phyloP scores from a whole-genome alignment of 2,797 vertebrate genomes.

The Octomys mimax region DNA sequence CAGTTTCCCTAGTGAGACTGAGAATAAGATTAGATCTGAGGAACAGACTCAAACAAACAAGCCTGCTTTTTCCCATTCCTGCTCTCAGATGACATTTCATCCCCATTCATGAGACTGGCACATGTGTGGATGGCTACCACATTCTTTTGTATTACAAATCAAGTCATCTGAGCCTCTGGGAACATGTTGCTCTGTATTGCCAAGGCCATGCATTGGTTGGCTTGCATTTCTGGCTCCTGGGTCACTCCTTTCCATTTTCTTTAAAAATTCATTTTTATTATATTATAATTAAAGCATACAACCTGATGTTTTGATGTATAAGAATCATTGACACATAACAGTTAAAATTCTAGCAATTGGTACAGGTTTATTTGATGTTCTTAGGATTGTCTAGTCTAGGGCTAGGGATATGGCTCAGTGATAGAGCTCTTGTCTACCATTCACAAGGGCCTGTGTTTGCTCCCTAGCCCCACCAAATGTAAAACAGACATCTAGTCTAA shows the following conservation, averaged over 20 bases:
- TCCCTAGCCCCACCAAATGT: neutral
- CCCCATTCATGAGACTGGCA: neutral
- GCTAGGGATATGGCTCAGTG: neutral
- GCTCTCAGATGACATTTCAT: neutral
- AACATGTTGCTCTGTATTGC: neutral
- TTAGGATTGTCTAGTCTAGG: conserved; percentile 10
- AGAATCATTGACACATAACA: neutral
- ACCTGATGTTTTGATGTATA: neutral
- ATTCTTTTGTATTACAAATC: conserved; percentile 44
- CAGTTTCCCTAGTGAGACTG: conserved; percentile 12
- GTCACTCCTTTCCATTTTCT: neutral
- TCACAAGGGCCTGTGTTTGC: neutral
- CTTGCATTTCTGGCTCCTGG: conserved; percentile 6
- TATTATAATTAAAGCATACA: neutral
- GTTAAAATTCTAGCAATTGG: conserved; percentile 48
- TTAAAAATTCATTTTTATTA: neutral
- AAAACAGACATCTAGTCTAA: neutral
- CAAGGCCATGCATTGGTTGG: neutral
- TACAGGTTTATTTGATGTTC: neutral
- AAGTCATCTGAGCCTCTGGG: conserved; percentile 34
- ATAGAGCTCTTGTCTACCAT: neutral
- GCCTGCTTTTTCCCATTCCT: neutral
- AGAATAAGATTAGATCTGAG: conserved; percentile 41
- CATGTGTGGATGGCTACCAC: neutral
- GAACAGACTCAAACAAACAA: conserved; percentile 3